These are phyloP conservation scores for Diarsia rubi DNA, from an alignment of 2,888 invertebrate genomes.

Conservation along the genomic window DNA sequence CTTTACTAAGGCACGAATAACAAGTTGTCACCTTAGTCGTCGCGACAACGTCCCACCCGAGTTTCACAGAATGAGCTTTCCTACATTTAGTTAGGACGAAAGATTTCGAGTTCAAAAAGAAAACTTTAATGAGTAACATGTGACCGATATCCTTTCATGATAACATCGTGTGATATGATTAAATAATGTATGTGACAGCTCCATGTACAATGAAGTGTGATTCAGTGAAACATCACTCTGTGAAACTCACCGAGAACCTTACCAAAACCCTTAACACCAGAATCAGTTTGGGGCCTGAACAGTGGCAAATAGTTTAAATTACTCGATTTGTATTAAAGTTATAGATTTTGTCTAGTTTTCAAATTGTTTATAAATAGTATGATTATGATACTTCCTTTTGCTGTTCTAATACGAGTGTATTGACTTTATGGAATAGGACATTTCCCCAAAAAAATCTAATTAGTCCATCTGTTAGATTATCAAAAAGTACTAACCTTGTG, in stretches of 20 bases:
- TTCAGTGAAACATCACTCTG: slow-evolving; percentile 28
- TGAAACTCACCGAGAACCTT: slow-evolving; percentile 60
- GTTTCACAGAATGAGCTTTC: slow-evolving; percentile 46
- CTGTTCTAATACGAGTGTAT: not conserved
- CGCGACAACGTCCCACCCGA: slow-evolving; percentile 58
- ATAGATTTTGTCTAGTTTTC: not conserved
- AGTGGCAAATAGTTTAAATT: slow-evolving; percentile 9
- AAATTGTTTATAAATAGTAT: not conserved
- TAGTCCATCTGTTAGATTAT: too few relatives aligned
- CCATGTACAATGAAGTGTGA: not conserved
- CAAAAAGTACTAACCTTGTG: too few relatives aligned
- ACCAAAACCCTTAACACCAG: slow-evolving; percentile 63
- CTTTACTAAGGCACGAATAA: slow-evolving; percentile 85
- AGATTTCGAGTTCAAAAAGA: not conserved
- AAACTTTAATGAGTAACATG: not conserved
- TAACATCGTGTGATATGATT: slow-evolving; percentile 4
- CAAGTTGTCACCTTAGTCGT: slow-evolving; percentile 73
- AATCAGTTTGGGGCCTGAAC: slow-evolving; percentile 48
- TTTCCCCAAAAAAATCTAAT: too few relatives aligned
- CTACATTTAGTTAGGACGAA: not conserved
- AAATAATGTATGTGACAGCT: not conserved
- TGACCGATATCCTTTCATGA: not conserved
- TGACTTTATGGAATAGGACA: too few relatives aligned
- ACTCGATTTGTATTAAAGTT: not conserved
- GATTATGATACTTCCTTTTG: not conserved